Evolutionary conservation across 1,140 invertebrate genomes (phyloP).

Genomic region (Venturia canescens): DNA sequence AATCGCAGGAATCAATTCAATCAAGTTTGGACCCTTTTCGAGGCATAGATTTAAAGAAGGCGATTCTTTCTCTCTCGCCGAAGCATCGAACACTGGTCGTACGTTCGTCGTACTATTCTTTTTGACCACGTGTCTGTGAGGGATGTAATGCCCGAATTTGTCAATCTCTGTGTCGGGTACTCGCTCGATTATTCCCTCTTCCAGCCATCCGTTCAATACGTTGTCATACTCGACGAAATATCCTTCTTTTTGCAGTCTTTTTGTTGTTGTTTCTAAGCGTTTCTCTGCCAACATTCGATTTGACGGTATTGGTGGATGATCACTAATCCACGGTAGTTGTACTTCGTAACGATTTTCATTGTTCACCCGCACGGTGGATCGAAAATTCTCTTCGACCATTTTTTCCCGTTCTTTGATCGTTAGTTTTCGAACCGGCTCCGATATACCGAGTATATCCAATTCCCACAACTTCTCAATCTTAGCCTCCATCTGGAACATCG

Average conservation of each 20-base stretch:
- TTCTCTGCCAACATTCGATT: slow-evolving; percentile 51
- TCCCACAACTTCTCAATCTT: slow-evolving; percentile 66
- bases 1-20: slow-evolving; percentile 65
- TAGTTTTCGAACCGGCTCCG: slow-evolving; percentile 62
- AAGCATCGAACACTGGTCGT: slow-evolving; percentile 65
- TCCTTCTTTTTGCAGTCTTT: slow-evolving; percentile 49
- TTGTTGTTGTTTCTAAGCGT: slow-evolving; percentile 52
- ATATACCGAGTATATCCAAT: slow-evolving; percentile 69
- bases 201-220: slow-evolving; percentile 61
- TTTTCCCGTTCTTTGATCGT: slow-evolving; percentile 54
- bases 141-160: slow-evolving; percentile 58
- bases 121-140: slow-evolving; percentile 66
- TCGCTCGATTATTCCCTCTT: slow-evolving; percentile 61
- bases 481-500: slow-evolving; percentile 51
- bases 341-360: slow-evolving; percentile 62
- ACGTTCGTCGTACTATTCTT: slow-evolving; percentile 56
- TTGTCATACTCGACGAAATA: slow-evolving; percentile 60
- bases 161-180: slow-evolving; percentile 52
- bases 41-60: slow-evolving; percentile 69
- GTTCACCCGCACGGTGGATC: slow-evolving; percentile 56
- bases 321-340: slow-evolving; percentile 58
- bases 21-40: slow-evolving; percentile 65
- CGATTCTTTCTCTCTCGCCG: slow-evolving; percentile 47
- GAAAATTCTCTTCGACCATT: slow-evolving; percentile 58
- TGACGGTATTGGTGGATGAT: slow-evolving; percentile 32